Base-by-base conservation (phyloP, 2,888 invertebrate species). In the Synergus laeviventris region DNA sequence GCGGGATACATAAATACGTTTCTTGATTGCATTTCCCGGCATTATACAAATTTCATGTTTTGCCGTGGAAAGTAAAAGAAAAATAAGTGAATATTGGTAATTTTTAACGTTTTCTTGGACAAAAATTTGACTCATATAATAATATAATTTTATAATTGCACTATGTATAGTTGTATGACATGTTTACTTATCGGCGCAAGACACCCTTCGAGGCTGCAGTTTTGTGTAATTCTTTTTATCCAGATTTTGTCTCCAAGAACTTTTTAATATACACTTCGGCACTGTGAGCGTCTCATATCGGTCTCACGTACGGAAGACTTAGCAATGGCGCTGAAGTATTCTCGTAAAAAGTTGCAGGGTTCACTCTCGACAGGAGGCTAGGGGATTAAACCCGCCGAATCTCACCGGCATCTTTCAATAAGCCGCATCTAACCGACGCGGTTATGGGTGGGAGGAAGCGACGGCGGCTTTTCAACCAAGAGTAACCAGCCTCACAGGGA, bases 311-410 rank as follows among this genome's bases (percentile, higher is more conserved):
- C 74, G 79, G 80, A 76, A 79, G 80, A 79, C 81, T 80, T 79
- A 74, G 70, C 78, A 73, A 75, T 54, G 74, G 76, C 76, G 74
- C 73, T 60, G 76, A 83, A 85, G 83, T 85, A 85, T 84, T 83
- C 86, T 85, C 85, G 83, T 85, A 84, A 86, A 86, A 85, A 86
- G 79, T 77, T 76, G 76, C 79, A 62, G 4, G 64, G 79, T 79
- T 76, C 78, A 79, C 78, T 80, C 80, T 80, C 76, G 78, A 79
- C 64, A 79, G 74, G 77, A 80, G 76, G 77, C 79, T 77, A 77
- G 78, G 70, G 75, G 76, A 75, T 49, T 36, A 74, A 77, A 76
- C 36, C 49, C 78, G 77, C 80, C 81, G 81, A 84, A 83, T 84
- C 82, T 82, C 79, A 64, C 74, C 73, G 81, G 79, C 83, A 77